Percentiles rank a stretch among this genome's conserved stretches.
These are phyloP conservation scores for Heliconius sara DNA, from an alignment of 2,888 invertebrate genomes.

Conservation along the genomic window DNA sequence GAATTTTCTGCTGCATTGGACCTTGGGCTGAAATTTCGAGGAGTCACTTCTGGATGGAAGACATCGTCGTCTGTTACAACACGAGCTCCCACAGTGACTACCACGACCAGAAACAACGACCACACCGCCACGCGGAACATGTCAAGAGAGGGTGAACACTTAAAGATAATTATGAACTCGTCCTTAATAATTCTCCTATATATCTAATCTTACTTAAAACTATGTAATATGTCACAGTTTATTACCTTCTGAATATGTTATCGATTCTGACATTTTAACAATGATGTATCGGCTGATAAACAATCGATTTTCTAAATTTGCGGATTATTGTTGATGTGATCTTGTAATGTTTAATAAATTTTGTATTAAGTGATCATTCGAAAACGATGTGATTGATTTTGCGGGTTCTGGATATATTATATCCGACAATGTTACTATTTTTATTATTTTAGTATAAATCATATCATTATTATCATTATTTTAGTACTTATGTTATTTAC, in stretches of 20 bases:
- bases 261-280: slow-evolving; percentile 17
- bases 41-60: not conserved
- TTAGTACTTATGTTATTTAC: too few species aligned
- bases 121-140: not conserved
- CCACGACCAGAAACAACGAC: not conserved
- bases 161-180: not conserved
- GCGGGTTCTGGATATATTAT: too few species aligned
- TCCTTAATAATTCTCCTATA: not conserved
- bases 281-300: slow-evolving; percentile 5
- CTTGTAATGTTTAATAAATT: not conserved
- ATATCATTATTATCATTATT: too few species aligned
- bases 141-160: not conserved
- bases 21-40: not conserved
- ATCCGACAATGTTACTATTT: too few species aligned
- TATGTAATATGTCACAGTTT: not conserved
- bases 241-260: not conserved
- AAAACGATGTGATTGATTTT: too few species aligned
- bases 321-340: slow-evolving; percentile 3
- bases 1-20: slow-evolving; percentile 10
- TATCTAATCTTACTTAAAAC: slow-evolving; percentile 11
- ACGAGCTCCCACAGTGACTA: not conserved
- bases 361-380: too few species aligned
- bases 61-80: slow-evolving; percentile 5
- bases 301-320: not conserved
- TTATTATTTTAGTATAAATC: too few species aligned